Evolutionary conservation across 2,113 vertebrate genomes (phyloP).

Genomic region (Poeciliopsis turrubarensis): DNA sequence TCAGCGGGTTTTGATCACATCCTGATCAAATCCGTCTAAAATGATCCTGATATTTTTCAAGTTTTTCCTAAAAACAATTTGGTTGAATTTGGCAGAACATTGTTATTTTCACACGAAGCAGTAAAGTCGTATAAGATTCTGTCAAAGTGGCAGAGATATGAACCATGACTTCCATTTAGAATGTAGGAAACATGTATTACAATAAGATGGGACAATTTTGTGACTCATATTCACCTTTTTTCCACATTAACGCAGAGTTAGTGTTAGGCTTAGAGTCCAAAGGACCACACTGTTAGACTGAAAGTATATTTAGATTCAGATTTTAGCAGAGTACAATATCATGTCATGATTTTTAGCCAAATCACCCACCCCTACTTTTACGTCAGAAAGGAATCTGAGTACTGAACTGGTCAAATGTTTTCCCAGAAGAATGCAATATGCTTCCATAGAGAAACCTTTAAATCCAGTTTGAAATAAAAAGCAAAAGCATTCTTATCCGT

Average conservation of each 20-base stretch:
- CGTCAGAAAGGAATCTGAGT: constrained; percentile 11
- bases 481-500: constrained; percentile 63
- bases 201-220: not conserved
- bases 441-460: constrained; percentile 61
- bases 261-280: not conserved
- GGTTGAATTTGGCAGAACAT: too few relatives aligned
- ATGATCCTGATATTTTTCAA: too few relatives aligned
- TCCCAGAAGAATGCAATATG: constrained; percentile 64
- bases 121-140: too few relatives aligned
- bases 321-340: not conserved
- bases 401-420: constrained; percentile 22
- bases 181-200: too few relatives aligned
- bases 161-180: too few relatives aligned
- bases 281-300: not conserved
- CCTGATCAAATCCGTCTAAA: too few relatives aligned
- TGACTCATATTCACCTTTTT: not conserved
- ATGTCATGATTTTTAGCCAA: constrained; percentile 5
- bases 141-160: too few relatives aligned
- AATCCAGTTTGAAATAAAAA: constrained; percentile 59
- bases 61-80: too few relatives aligned
- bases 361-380: constrained; percentile 29
- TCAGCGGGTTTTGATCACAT: too few relatives aligned
- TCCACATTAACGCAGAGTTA: not conserved
- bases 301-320: not conserved
- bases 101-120: too few relatives aligned